Evolutionary conservation across 2,113 vertebrate genomes (phyloP).

Genomic region (Ascaphus truei): DNA sequence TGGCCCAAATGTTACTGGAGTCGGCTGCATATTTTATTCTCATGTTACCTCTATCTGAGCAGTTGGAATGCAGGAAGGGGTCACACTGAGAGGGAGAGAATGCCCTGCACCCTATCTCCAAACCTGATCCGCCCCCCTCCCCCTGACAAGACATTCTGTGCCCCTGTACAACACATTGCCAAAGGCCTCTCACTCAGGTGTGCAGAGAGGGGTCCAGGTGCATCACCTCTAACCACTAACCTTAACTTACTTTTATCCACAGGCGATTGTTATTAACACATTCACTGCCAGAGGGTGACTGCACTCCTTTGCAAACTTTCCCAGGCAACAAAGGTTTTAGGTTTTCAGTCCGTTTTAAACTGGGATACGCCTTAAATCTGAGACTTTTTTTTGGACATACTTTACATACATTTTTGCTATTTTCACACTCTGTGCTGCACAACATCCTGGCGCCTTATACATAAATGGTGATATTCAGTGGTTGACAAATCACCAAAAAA

Average conservation of each 20-base stretch:
- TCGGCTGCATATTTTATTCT: neutral
- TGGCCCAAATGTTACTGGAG: neutral
- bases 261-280: neutral
- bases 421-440: no score
- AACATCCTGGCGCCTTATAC: no score
- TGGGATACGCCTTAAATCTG: no score
- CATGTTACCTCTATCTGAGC: neutral
- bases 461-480: no score
- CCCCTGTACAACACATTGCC: neutral
- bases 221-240: neutral
- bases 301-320: no score
- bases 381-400: no score
- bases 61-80: neutral
- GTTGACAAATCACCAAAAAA: no score
- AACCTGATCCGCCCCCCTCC: neutral
- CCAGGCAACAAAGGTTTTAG: no score
- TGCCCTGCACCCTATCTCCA: neutral
- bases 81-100: neutral
- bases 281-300: no score
- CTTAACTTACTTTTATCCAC: no score
- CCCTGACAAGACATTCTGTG: neutral
- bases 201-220: neutral
- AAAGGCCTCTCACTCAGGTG: neutral
- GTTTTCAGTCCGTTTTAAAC: no score
- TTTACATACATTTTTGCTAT: no score